A percentile compares a stretch with the other conserved stretches of the same genome.
These are phyloP conservation scores for Meteorus cinctellus DNA, from an alignment of 2,888 invertebrate species.

Conservation along the genomic window DNA sequence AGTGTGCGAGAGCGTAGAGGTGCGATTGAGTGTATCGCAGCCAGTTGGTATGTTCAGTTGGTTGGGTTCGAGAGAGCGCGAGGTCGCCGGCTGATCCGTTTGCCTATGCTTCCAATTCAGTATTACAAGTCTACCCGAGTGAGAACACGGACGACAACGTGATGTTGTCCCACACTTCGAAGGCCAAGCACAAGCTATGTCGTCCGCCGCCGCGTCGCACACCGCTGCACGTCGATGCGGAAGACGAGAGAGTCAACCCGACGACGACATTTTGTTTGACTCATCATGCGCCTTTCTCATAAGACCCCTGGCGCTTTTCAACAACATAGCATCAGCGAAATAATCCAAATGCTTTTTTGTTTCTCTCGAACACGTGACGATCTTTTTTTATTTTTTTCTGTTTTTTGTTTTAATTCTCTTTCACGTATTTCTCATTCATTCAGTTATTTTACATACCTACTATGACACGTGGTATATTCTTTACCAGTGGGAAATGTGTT, in stretches of 20 bases:
- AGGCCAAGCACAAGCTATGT: constrained; percentile 30
- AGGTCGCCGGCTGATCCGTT: constrained; percentile 40
- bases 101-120: background rate
- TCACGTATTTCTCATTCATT: constrained; percentile 6
- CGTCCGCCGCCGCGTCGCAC: constrained; percentile 33
- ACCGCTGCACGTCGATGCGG: constrained; percentile 15
- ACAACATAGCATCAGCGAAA: constrained; percentile 10
- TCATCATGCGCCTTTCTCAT: constrained; percentile 3
- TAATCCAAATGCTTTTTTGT: constrained; percentile 1
- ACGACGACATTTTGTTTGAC: constrained; percentile 40
- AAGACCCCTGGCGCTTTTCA: constrained; percentile 1
- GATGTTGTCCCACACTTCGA: constrained; percentile 32
- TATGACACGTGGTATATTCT: constrained; percentile 17
- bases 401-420: constrained; percentile 13
- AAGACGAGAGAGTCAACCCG: constrained; percentile 8
- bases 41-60: constrained; percentile 18
- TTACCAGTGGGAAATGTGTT: background rate
- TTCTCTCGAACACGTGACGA: constrained; percentile 31
- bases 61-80: constrained; percentile 34
- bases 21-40: constrained; percentile 33
- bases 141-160: constrained; percentile 19
- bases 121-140: background rate
- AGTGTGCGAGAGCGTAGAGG: constrained; percentile 27
- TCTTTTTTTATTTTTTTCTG: constrained; percentile 9
- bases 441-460: constrained; percentile 16